These are phyloP conservation scores for Porphyrio hochstetteri DNA, from an alignment of 2,113 vertebrate species.

Conservation along the genomic window DNA sequence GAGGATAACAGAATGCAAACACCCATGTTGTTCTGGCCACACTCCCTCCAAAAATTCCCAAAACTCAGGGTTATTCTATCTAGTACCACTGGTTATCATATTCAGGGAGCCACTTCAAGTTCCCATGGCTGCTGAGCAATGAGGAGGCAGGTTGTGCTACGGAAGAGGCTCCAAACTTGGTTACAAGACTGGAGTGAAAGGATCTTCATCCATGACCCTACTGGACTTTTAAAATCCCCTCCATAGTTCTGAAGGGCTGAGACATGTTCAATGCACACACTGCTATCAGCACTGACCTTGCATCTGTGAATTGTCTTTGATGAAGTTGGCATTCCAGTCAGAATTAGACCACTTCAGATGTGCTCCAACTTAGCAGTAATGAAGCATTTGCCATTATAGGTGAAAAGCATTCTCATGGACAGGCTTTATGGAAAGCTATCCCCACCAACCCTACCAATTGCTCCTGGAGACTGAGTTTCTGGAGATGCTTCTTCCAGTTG, in stretches of 20 bases:
- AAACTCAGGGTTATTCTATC: background rate
- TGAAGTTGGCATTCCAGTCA: background rate
- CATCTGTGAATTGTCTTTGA: too few species aligned
- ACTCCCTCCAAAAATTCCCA: too few species aligned
- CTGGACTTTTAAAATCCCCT: background rate
- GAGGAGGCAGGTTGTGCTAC: background rate
- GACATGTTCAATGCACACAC: background rate
- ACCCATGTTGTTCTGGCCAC: too few species aligned
- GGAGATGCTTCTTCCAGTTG: background rate
- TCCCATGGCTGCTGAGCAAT: background rate
- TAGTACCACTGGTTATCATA: background rate
- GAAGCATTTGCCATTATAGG: background rate
- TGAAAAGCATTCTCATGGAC: background rate
- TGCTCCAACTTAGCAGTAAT: background rate
- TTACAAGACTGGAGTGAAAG: background rate
- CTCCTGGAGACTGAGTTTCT: background rate
- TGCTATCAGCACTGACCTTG: background rate
- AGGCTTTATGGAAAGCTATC: background rate
- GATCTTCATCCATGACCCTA: background rate
- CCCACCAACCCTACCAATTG: rapidly evolving
- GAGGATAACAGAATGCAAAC: background rate
- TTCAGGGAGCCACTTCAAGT: background rate
- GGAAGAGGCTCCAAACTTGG: background rate
- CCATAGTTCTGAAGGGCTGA: background rate
- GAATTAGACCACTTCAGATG: background rate